Base-by-base conservation (phyloP, 2,797 vertebrate species). In the Remorina albescens region DNA sequence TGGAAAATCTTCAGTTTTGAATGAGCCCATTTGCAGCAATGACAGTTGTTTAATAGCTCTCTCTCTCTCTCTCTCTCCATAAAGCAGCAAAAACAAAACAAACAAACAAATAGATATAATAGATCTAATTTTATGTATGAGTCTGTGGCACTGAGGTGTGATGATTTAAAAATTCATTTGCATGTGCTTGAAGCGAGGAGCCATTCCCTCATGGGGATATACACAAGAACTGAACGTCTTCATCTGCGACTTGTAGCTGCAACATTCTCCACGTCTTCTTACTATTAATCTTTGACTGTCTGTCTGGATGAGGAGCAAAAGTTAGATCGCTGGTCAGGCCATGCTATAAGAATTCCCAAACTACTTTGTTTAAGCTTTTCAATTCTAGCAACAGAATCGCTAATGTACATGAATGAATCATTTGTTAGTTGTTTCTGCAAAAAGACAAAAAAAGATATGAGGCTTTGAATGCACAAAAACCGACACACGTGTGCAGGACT, bases 381-480 rank as follows among this genome's bases (percentile, higher is more conserved):
- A 67, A 36, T 46, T 55, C 21, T 37, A 60, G 64, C 47, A 67
- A 49, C 65, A 62, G 60, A 59, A 41, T 26, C 37, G 56, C 28
- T 23, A 25, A 67, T 69, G 54, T 55, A 15, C 59, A 54, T 83
- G 21, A 78, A 82, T 85, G 42, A 74, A 78, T 80, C 4, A 82
- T 81, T 42, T 60, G 53, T 66, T 74, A 44, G 36, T 37, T 73
- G 56, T 63, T 51, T 50, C 66, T 58, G 21, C 6, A 13, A 11
- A 44, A 18, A 23, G 47, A 21, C 34, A n/a, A 15, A 60, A n/a
- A 0, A 23, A 3, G 1, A 6, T 28, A 49, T 16, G 11, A 37
- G n/a, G 36, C n/a, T 36, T 56, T 47, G 46, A 51, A 59, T 42
- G 26, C 60, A 23, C 26, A 54, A 8, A 18, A 28, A 23, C 3